Evolutionary conservation across 2,113 vertebrate species (phyloP).

Genomic region (Danionella cerebrum): DNA sequence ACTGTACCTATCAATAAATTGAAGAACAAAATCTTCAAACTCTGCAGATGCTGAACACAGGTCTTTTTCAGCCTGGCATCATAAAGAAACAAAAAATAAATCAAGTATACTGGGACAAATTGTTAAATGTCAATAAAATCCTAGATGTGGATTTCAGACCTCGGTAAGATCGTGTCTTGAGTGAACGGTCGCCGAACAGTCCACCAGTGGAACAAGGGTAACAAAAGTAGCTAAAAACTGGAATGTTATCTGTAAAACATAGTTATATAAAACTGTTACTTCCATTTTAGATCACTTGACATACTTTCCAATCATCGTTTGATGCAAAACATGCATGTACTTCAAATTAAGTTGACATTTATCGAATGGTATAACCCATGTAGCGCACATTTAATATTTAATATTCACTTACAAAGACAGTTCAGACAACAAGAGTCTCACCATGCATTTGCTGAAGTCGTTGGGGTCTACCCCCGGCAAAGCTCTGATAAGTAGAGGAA

Average conservation of each 20-base stretch:
- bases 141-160: conserved; percentile 57
- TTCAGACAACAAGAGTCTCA: conserved; percentile 49
- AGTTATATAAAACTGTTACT: neutral
- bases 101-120: neutral
- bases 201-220: conserved; percentile 98
- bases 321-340: too few species aligned
- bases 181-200: conserved; percentile 86
- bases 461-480: conserved; percentile 95
- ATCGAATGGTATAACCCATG: too few species aligned
- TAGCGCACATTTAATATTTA: too few species aligned
- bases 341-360: too few species aligned
- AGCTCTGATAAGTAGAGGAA: conserved; percentile 93
- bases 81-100: neutral
- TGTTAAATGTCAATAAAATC: neutral
- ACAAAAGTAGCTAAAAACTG: conserved; percentile 98
- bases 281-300: too few species aligned
- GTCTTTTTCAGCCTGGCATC: conserved; percentile 89
- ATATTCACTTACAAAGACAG: neutral
- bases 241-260: conserved; percentile 85
- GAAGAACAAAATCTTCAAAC: conserved; percentile 97
- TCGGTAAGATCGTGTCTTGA: conserved; percentile 85
- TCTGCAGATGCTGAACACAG: conserved; percentile 92
- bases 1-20: conserved; percentile 91
- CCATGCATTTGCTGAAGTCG: conserved; percentile 99
- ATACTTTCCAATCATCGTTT: too few species aligned